phyloP scores from a whole-genome alignment of 2,113 vertebrate species.

The Oncorhynchus keta region DNA sequence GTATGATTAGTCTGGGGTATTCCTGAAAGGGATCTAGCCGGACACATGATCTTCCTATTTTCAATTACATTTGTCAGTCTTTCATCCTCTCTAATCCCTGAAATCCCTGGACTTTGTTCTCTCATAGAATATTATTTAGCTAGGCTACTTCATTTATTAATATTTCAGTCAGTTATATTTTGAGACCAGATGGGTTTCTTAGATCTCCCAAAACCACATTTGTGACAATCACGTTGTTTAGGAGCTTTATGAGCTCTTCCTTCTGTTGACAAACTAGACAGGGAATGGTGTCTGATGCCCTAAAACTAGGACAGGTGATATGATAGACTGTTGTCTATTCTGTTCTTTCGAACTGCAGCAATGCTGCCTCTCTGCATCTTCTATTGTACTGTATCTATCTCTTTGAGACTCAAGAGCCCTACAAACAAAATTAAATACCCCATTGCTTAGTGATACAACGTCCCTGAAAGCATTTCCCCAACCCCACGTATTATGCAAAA shows the following conservation, averaged over 20 bases:
- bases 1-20: conserved; percentile 31
- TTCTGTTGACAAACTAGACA: conserved; percentile 2
- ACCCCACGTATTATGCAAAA: conserved; percentile 23
- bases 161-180: background rate
- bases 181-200: background rate
- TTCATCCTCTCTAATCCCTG: conserved; percentile 37
- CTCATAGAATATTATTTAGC: conserved; percentile 40
- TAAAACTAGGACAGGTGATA: background rate
- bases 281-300: conserved; percentile 6
- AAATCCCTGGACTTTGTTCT: conserved; percentile 28
- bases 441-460: conserved; percentile 19
- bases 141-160: background rate
- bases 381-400: background rate
- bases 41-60: conserved; percentile 49
- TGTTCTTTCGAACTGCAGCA: no score
- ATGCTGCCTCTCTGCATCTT: background rate
- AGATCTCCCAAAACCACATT: background rate
- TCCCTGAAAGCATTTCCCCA: conserved; percentile 28
- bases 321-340: background rate
- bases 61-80: conserved; percentile 40
- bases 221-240: background rate
- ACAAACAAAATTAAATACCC: conserved; percentile 17
- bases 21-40: conserved; percentile 33
- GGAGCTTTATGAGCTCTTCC: conserved; percentile 15
- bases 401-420: conserved; percentile 22